These are phyloP conservation scores for Crotophaga sulcirostris DNA, from an alignment of 2,113 vertebrate species.

Conservation along the genomic window DNA sequence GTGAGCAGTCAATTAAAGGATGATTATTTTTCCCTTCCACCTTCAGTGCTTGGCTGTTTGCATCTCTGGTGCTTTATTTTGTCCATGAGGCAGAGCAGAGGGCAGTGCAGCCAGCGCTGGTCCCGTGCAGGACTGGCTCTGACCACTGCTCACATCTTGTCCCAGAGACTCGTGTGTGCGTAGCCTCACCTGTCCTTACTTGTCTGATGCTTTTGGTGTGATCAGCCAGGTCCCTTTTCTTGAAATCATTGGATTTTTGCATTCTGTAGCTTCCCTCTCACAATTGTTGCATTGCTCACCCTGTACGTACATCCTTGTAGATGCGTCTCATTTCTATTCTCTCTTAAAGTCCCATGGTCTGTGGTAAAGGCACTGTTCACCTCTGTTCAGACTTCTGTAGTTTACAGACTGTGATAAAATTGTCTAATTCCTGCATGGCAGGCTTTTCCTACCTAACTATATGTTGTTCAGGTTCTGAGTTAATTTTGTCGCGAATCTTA, in stretches of 20 bases:
- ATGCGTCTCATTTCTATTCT: neutral
- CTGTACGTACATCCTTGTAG: neutral
- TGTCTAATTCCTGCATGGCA: neutral
- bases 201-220: neutral
- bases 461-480: neutral
- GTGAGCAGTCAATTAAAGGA: slow-evolving; percentile 59
- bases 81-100: neutral
- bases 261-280: rapidly evolving
- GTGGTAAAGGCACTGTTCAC: rapidly evolving
- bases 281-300: neutral
- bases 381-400: neutral
- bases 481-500: neutral
- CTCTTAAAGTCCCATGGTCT: neutral
- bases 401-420: neutral
- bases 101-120: neutral
- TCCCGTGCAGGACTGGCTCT: rapidly evolving
- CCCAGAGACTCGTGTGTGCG: rapidly evolving
- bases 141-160: neutral
- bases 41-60: neutral
- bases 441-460: neutral
- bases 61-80: neutral
- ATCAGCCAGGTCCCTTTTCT: neutral
- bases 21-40: slow-evolving; percentile 28
- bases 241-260: neutral
- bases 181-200: neutral